Conservation (phyloP, 2,113 vertebrate species). For the Mus spicilegus region DNA sequence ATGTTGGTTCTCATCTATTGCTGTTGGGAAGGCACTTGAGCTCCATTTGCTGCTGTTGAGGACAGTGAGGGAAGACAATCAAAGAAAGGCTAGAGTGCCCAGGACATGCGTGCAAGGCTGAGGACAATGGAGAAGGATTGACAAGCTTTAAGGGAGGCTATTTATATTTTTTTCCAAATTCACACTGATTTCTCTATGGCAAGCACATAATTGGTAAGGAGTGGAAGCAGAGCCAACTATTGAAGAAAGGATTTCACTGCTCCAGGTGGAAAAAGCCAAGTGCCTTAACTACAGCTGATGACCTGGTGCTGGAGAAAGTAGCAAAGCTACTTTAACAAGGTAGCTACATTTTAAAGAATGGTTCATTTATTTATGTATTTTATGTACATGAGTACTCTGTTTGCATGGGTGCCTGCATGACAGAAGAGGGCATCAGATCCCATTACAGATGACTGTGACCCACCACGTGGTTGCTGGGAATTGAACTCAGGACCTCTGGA, state of each 20-base stretch:
- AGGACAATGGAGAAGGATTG: background rate
- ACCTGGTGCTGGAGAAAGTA: background rate
- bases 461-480: background rate
- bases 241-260: background rate
- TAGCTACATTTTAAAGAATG: background rate
- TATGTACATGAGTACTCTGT: background rate
- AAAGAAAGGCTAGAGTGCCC: background rate
- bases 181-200: background rate
- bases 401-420: background rate
- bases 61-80: background rate
- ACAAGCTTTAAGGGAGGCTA: background rate
- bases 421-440: background rate
- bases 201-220: background rate
- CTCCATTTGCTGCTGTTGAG: background rate
- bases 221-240: background rate
- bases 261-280: background rate
- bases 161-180: conserved; percentile 26
- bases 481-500: background rate
- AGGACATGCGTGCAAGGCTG: background rate
- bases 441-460: background rate
- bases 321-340: background rate
- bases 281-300: background rate
- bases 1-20: background rate
- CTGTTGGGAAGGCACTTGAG: background rate
- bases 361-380: background rate